These are phyloP conservation scores for Corythoichthys haematopterus DNA, from an alignment of 2,113 vertebrate genomes.

Conservation along the genomic window DNA sequence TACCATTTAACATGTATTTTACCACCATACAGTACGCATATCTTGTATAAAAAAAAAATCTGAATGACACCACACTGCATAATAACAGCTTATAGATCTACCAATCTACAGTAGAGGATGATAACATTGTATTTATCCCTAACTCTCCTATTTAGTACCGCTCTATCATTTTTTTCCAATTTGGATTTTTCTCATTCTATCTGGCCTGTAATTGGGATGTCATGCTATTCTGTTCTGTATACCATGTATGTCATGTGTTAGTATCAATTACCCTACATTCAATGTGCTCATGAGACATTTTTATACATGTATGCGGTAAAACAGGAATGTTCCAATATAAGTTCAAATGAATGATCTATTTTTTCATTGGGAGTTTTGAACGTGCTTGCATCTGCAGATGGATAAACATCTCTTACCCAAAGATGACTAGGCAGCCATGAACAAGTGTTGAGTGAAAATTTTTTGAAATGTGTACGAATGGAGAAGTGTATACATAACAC, in stretches of 20 bases:
- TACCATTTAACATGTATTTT: too few relatives aligned
- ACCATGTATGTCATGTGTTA: slow-evolving; percentile 33
- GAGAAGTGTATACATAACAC: slow-evolving; percentile 10
- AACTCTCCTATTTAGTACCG: slow-evolving; percentile 8
- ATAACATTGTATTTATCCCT: slow-evolving; percentile 26
- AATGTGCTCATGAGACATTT: slow-evolving; percentile 5
- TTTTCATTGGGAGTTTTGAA: slow-evolving; percentile 11
- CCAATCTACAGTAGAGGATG: slow-evolving; percentile 3
- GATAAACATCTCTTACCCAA: slow-evolving; percentile 1
- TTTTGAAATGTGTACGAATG: slow-evolving; percentile 12
- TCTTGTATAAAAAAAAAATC: too few relatives aligned
- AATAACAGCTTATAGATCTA: slow-evolving; percentile 11
- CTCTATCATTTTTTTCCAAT: slow-evolving; percentile 32
- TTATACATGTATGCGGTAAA: slow-evolving; percentile 3
- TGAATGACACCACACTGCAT: not conserved
- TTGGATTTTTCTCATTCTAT: slow-evolving; percentile 7
- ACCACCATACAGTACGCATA: too few relatives aligned
- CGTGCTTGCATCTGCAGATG: not conserved
- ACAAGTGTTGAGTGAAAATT: slow-evolving; percentile 4
- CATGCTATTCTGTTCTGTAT: slow-evolving; percentile 12
- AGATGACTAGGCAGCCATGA: slow-evolving; percentile 3
- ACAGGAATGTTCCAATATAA: slow-evolving; percentile 4
- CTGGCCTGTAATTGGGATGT: slow-evolving; percentile 33
- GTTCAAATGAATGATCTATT: slow-evolving; percentile 11
- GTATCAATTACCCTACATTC: slow-evolving; percentile 27